Evolutionary conservation across 2,797 vertebrate species (phyloP), one percentile per base, ranked within the genome.

Genomic region (Acrocephalus scirpaceus): DNA sequence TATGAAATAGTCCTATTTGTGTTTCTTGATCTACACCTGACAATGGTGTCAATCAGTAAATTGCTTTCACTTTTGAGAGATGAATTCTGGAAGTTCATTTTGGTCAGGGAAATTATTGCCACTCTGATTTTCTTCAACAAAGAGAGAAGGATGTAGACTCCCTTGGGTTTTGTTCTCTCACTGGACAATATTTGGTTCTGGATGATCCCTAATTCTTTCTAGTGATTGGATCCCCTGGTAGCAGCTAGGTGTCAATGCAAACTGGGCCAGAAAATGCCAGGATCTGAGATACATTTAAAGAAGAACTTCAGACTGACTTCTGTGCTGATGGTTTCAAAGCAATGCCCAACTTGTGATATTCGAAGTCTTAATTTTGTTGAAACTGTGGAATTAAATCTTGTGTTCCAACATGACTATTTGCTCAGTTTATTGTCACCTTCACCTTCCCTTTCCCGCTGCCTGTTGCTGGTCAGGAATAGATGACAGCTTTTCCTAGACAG

Each of bases 81-180:
- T 47, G 13, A 69, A 13, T 81, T 81, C 48, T 86, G 7, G 9
- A 16, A 79, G 27, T 57, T 62, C 5, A 32, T 75, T 92, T 73
- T 79, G 25, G 9, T 69, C 4, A 4, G 50, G 20, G 23, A 13
- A 32, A 26, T 91, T 10, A 7, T 21, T 78, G 23, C 6, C 14
- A 4, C 0, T 0, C 5, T 56, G 60, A 40, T 73, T 72, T 44
- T 73, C 27, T 70, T 82, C 16, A 73, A 18, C 5, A 23, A 48
- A 84, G 38, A 57, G 16, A 62, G 40, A 5, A 44, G 16, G 18
- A 36, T 40, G 17, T 36, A 32, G 30, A 34, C 8, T 5, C 12
- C 3, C 17, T 36, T 76, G 4, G 0, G 3, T 9, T 58, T 48
- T 62, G 48, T 23, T 10, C 8, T 44, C 11, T 81, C 16, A 1